Evolutionary conservation across 2,113 vertebrate species (phyloP), one percentile per base, ranked within the genome.

Genomic region (Regulus satrapa): DNA sequence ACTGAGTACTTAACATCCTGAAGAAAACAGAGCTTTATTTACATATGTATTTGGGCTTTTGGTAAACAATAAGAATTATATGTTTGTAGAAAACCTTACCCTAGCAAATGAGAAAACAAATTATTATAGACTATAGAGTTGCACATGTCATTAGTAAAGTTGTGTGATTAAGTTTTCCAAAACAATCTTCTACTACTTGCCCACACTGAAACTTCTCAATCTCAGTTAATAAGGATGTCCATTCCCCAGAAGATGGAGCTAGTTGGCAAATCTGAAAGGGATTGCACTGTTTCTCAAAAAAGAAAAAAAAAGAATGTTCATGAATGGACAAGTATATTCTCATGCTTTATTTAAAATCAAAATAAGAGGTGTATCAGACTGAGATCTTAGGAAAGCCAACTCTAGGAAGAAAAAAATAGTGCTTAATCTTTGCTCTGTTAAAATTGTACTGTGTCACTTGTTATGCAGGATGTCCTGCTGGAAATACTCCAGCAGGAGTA

Each of bases 191-290:
- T 56, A n/a, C 17, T 49, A 4, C 31, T 78, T 54, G 48, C 48
- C 74, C n/a, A 40, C 21, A 32, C 9, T 29, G 66, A 62, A 64
- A 83, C 26, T 15, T 59, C 34, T 56, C 19, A 6, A 20, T 64
- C 32, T 45, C 43, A 54, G 19, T 62, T 62, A 81, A 24, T 20
- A 46, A 46, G 32, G 26, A 77, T 67, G 31, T 20, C 45, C 87
- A 64, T 5, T 81, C 38, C 32, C 67, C 98, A 98, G 97, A 95
- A 98, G 97, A 73, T 98, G 98, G 98, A 96, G 80, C 97, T 95
- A 87, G 76, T 52, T 88, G 43, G 85, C 94, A 96, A 97, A 96
- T 41, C 74, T 95, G 61, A 90, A 40, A 14, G 17, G 9, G 62
- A 54, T 6, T 49, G 48, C 4, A 25, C 14, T 29, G 55, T 24